Evolutionary conservation across 2,113 vertebrate species (phyloP), one percentile per base, ranked within the genome.

Genomic region (Probosciger aterrimus): DNA sequence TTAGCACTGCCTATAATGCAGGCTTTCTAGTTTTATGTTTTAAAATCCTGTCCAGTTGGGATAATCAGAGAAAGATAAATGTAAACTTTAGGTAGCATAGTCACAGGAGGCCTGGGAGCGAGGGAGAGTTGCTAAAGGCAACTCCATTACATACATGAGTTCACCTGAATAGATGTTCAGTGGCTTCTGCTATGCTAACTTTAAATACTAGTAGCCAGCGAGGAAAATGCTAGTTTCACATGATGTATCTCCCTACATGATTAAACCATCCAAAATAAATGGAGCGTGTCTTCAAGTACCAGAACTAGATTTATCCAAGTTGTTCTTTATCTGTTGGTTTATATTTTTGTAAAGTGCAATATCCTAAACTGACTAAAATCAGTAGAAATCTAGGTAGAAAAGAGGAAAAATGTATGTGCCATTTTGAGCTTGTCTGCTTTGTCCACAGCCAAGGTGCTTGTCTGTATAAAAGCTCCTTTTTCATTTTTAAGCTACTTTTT

Each of bases 91-190:
- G 83, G 88, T 67, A 69, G 37, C 11, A 2, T 18, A n/a, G 60
- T 88, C 90, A 84, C 74, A 91, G 81, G 96, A 86, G 93, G 81
- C 65, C 67, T 59, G 68, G 81, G 43, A 89, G 50, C 0, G 0
- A 85, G 67, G 86, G 47, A 91, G 86, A 80, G 89, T 67, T 93
- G 94, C 96, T 89, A 85, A 86, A 94, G 95, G 92, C 88, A 96
- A 74, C 91, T 91, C 91, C 81, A 82, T 97, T 94, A 89, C 84
- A 85, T 95, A 96, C 88, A 79, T 89, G 91, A 96, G 70, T 95
- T 96, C 96, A 93, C 92, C 78, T 94, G 86, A 93, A 89, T 89
- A 94, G 89, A 70, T 89, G 86, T 82, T 89, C 93, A 93, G 53
- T 91, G 95, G 67, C 84, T 93, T 94, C 81, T 91, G 74, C 86